phyloP scores from a whole-genome alignment of 1,140 invertebrate species.

The Rhopalosiphum maidis region DNA sequence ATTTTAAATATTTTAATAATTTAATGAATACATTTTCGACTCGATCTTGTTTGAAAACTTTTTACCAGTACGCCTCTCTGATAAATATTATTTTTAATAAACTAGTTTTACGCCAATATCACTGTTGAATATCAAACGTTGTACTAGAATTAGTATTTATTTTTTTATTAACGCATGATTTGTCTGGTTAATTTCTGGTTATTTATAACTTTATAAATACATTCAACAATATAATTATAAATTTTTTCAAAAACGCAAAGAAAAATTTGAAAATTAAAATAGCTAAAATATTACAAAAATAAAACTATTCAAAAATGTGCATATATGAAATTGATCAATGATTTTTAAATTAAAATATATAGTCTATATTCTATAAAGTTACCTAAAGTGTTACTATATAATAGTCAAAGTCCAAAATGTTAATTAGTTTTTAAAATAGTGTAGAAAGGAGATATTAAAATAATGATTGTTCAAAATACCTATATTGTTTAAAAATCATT shows the following conservation, averaged over 20 bases:
- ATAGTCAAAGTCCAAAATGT: too few species aligned
- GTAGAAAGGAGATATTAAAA: too few species aligned
- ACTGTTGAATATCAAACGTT: not conserved
- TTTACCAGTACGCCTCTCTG: not conserved
- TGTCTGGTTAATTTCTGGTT: not conserved
- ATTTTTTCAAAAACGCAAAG: not conserved
- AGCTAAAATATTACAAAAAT: too few species aligned
- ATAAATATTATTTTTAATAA: not conserved
- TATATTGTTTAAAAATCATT: too few species aligned
- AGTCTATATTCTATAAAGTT: too few species aligned
- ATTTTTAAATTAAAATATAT: too few species aligned
- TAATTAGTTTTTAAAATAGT: too few species aligned
- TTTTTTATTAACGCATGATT: not conserved
- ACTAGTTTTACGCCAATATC: not conserved
- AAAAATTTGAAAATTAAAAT: too few species aligned
- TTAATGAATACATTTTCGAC: not conserved
- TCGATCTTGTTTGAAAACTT: not conserved
- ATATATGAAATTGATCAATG: too few species aligned
- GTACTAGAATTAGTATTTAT: not conserved
- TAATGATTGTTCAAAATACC: too few species aligned
- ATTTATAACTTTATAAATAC: not conserved
- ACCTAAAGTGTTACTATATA: too few species aligned
- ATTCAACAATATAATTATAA: not conserved
- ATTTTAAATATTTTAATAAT: not conserved
- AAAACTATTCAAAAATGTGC: too few species aligned